phyloP scores from a whole-genome alignment of 2,888 invertebrate species.

The Caenorhabditis sp. region DNA sequence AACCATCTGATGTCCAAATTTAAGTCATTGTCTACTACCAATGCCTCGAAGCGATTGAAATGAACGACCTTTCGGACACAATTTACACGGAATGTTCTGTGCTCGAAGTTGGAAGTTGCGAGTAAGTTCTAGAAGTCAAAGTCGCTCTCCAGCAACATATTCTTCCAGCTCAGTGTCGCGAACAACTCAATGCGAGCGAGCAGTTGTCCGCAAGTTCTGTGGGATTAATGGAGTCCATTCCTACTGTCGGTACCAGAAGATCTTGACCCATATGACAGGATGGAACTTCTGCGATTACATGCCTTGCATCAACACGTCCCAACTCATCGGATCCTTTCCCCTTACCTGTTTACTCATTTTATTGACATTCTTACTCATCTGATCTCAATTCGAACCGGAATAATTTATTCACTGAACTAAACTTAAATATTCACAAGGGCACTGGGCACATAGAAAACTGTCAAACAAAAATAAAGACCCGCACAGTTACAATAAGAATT shows the following conservation, averaged over 20 bases:
- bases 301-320: slow-evolving; percentile 44
- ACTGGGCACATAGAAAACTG: too few relatives aligned
- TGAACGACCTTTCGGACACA: slow-evolving; percentile 47
- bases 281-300: slow-evolving; percentile 57
- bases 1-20: too few relatives aligned
- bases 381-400: not conserved
- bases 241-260: slow-evolving; percentile 56
- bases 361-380: too few relatives aligned
- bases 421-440: not conserved
- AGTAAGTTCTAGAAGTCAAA: slow-evolving; percentile 3
- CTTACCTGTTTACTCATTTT: too few relatives aligned
- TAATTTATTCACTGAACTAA: slow-evolving; percentile 4
- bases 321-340: too few relatives aligned
- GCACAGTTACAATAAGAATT: not conserved
- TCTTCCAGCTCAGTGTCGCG: slow-evolving; percentile 46
- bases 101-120: slow-evolving; percentile 57
- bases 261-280: slow-evolving; percentile 50
- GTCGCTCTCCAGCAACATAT: not conserved
- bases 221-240: slow-evolving; percentile 32
- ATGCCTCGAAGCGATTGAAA: slow-evolving; percentile 43
- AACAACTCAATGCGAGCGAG: slow-evolving; percentile 59
- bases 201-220: slow-evolving; percentile 55
- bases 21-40: slow-evolving; percentile 51
- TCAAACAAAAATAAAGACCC: slow-evolving; percentile 10
- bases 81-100: slow-evolving; percentile 58